Evolutionary conservation across 1,140 invertebrate species (phyloP), one percentile per base, ranked within the genome.

Genomic region (Formica exsecta): DNA sequence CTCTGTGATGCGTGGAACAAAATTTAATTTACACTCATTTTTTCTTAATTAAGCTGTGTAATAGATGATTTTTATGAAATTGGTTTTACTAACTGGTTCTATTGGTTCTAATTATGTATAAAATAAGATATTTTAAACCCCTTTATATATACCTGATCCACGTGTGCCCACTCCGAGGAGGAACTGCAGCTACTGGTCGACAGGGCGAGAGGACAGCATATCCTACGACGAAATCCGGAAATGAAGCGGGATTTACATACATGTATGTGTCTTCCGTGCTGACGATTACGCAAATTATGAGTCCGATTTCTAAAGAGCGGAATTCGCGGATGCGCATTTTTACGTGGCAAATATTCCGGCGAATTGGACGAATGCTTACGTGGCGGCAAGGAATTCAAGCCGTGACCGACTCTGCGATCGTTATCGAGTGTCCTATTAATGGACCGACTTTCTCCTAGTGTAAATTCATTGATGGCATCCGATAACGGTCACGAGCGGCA

Each of bases 151-250:
- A 95, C 94, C 94, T 95, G 94, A 89, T 95, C 94, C 74, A 91
- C 68, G 74, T 94, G 92, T 70, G 92, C 87, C 94, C 94, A 95
- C 57, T 94, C 94, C 16, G 93, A 91, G 68, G 92, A 92, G 62
- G 93, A 87, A 51, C 89, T 87, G 87, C 92, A 92, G 79, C 93
- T 94, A 87, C 92, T 92, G 48, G 92, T 93, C 19, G 94, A 93
- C 89, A 93, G 86, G 54, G 94, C 93, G 80, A 93, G 75, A 29
- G 94, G 92, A 79, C 94, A 95, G 80, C 94, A 94, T 61, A 92
- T 93, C 68, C 94, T 95, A 87, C 41, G 93, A 91, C 11, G 59
- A 48, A 25, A 48, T 29, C 54, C 54, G 57, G 79, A 83, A 83
- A 83, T 83, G 3, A 83, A 36, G 68, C 13, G 25, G 1, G n/a